Evolutionary conservation across 2,888 invertebrate species (phyloP), one percentile per base, ranked within the genome.

Genomic region (Esperia sulphurella): DNA sequence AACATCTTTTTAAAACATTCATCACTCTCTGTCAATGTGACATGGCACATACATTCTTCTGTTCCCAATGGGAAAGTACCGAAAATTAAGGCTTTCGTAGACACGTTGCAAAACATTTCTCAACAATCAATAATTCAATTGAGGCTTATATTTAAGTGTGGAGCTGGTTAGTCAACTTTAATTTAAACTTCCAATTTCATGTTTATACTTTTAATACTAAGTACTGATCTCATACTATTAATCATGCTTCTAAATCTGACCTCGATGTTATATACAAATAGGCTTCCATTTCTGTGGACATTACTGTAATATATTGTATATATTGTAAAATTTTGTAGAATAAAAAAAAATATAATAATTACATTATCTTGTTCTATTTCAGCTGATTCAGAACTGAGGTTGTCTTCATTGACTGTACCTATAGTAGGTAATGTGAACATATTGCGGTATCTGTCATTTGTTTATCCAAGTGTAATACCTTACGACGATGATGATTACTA

Each of bases 131-230:
- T 86, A 63, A 65, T 93, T 21, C 91, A 92, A 49, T 57, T 95
- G 29, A 91, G 92, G 59, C 79, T 96, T 67, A 94, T 96, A 68
- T 96, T 95, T 92, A 95, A 95, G 89, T 86, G 92, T 81, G 93
- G 95, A 95, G 21, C 21, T 21, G 21, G 21, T 21, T 21, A 2
- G 21, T 21, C n/a, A n/a, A n/a, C n/a, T n/a, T n/a, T n/a, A n/a
- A n/a, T n/a, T n/a, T n/a, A n/a, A n/a, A n/a, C n/a, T n/a, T n/a
- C n/a, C n/a, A n/a, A n/a, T n/a, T n/a, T n/a, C n/a, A n/a, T n/a
- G n/a, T n/a, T n/a, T n/a, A n/a, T n/a, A n/a, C n/a, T n/a, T n/a
- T n/a, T n/a, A n/a, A n/a, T n/a, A n/a, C n/a, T n/a, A n/a, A n/a
- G n/a, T n/a, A n/a, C n/a, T n/a, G n/a, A n/a, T n/a, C n/a, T n/a